A percentile compares a stretch with the other conserved stretches of the same genome.
Conservation (phyloP, 2,888 invertebrate genomes). For the Eupithecia inturbata region DNA sequence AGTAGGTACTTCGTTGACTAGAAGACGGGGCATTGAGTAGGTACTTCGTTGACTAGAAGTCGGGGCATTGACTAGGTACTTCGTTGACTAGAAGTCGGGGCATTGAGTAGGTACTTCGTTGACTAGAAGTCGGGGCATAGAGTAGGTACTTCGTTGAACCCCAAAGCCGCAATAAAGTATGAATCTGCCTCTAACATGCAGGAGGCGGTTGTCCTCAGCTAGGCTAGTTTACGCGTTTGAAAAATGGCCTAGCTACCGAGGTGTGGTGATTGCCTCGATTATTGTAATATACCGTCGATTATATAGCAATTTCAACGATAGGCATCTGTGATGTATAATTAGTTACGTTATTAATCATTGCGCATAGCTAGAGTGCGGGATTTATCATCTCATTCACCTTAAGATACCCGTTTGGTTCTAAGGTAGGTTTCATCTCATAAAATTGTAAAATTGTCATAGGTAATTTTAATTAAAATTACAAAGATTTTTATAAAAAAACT, state of each 20-base stretch:
- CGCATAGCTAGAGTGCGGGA: constrained; percentile 11
- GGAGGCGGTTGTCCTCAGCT: constrained; percentile 15
- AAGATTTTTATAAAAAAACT: background rate
- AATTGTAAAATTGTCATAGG: constrained; percentile 2
- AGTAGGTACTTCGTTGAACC: background rate
- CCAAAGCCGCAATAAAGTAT: constrained; percentile 1
- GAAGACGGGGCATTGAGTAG: background rate
- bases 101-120: background rate
- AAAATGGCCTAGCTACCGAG: constrained; percentile 24
- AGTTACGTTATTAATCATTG: constrained; percentile 29
- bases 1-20: background rate
- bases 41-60: background rate
- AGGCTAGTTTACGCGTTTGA: constrained; percentile 26
- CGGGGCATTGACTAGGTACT: background rate
- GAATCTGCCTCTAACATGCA: background rate
- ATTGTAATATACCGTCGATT: constrained; percentile 33
- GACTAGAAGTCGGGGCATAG: background rate
- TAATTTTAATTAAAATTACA: background rate
- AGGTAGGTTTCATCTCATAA: background rate
- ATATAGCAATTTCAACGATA: constrained; percentile 34
- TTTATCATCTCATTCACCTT: constrained; percentile 20
- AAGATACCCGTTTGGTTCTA: background rate
- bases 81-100: background rate
- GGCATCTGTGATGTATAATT: constrained; percentile 29
- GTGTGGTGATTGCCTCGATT: constrained; percentile 34